Evolutionary conservation across 2,113 vertebrate genomes (phyloP).

Genomic region (Athene cunicularia): DNA sequence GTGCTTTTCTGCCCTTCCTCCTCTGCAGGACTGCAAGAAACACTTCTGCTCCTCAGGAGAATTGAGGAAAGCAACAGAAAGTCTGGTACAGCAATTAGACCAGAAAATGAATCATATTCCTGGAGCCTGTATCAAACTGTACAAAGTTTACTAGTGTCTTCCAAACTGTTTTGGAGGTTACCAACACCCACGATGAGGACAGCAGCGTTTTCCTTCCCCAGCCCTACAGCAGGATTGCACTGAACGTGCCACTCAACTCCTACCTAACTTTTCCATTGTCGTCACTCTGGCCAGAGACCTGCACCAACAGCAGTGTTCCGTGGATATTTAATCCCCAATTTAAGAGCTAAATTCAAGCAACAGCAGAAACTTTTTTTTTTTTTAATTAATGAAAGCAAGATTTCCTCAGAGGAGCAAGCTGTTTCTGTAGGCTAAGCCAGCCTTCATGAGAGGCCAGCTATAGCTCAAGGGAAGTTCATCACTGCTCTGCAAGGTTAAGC

Average conservation of each 20-base stretch:
- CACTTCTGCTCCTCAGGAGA: background rate
- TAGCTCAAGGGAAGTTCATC: slow-evolving; percentile 7
- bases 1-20: background rate
- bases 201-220: background rate
- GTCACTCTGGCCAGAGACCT: background rate
- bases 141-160: background rate
- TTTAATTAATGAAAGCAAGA: background rate
- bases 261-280: background rate
- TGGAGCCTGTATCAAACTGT: background rate
- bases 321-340: background rate
- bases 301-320: background rate
- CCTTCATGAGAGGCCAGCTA: background rate
- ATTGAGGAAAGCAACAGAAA: background rate
- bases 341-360: background rate
- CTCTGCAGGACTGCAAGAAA: background rate
- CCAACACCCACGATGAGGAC: background rate
- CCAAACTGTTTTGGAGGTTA: background rate
- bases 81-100: slow-evolving; percentile 19
- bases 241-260: background rate
- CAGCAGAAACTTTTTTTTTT: background rate
- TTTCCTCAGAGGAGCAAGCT: background rate
- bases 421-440: background rate
- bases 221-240: background rate
- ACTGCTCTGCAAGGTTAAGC: background rate
- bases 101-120: slow-evolving; percentile 6